Base-by-base conservation (phyloP, 2,888 invertebrate species). In the Eristalis tenax region DNA sequence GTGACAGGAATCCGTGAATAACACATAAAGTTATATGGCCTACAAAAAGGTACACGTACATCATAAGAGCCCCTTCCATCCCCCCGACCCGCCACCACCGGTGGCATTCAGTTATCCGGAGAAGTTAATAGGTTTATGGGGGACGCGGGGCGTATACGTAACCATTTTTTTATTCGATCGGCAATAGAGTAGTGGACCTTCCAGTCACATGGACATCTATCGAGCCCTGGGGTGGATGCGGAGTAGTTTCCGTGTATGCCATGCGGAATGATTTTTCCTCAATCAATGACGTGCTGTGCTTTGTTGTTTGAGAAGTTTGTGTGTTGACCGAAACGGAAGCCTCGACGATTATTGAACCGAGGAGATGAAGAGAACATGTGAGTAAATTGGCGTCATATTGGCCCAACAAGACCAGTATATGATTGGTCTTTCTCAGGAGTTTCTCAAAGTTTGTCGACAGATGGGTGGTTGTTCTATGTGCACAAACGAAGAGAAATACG, bases 1-100 rank as follows among this genome's bases (percentile, higher is more conserved):
- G 59, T 79, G 83, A 75, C 79, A 43, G 69, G 79, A 74, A 79
- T 83, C 64, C 69, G 35, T 65, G 43, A 73, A 73, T 63, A 32
- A 26, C 22, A 40, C 78, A 73, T 69, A 56, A 43, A 66, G 15
- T 66, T 70, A 50, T 50, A 61, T 70, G 69, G 77, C 35, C 50
- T 32, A 69, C 77, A 69, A 69, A 76, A 69, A 43, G 59, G 28
- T 35, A 32, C 40, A 43, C 32, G 43, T 26, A 40, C 28, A 63
- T 63, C n/a, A 23, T 50, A n/a, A 6, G 50, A n/a, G n/a, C n/a
- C 50, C 50, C 50, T 50, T 26, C 23, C 11, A 2, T 10, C 26
- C 59, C 1, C 50, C n/a, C n/a, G 1, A 11, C 4, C n/a, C n/a
- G 5, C n/a, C 15, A 13, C n/a, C 40, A 43, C 38, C 38, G 13